These are phyloP conservation scores for Papio anubis DNA, from an alignment of 2,113 vertebrate genomes.

Conservation along the genomic window DNA sequence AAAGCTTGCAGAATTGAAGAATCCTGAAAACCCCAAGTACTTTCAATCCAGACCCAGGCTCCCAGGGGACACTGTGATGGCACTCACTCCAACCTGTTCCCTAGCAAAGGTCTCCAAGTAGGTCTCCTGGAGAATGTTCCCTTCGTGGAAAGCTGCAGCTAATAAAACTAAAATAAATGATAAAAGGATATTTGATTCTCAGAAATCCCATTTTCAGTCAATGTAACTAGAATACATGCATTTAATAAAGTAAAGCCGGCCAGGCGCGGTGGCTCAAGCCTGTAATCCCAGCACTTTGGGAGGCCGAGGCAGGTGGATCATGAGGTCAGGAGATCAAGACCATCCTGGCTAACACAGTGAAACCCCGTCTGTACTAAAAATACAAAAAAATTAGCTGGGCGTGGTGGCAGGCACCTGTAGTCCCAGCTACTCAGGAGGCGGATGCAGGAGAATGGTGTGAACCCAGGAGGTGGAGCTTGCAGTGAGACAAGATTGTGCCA, in stretches of 20 bases:
- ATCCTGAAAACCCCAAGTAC: background rate
- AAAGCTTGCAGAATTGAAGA: background rate
- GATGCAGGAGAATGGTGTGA: too few relatives aligned
- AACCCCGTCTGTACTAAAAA: too few relatives aligned
- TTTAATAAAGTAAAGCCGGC: slow-evolving; percentile 39
- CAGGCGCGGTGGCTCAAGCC: too few relatives aligned
- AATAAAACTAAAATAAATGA: background rate
- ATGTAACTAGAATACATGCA: background rate
- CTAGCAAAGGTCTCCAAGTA: background rate
- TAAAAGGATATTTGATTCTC: background rate
- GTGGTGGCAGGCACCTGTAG: too few relatives aligned
- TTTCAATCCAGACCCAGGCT: background rate
- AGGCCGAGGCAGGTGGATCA: too few relatives aligned
- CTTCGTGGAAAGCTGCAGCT: background rate
- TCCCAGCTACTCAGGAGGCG: too few relatives aligned
- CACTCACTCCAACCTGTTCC: background rate
- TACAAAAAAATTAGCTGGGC: too few relatives aligned
- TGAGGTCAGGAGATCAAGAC: too few relatives aligned
- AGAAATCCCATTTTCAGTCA: slow-evolving; percentile 25
- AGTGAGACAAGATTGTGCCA: too few relatives aligned
- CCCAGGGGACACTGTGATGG: background rate
- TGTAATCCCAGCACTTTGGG: too few relatives aligned
- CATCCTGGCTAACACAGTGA: too few relatives aligned
- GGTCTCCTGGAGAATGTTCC: background rate
- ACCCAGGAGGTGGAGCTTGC: too few relatives aligned